These are phyloP conservation scores for Conger conger DNA, from an alignment of 2,113 vertebrate species.

Conservation along the genomic window DNA sequence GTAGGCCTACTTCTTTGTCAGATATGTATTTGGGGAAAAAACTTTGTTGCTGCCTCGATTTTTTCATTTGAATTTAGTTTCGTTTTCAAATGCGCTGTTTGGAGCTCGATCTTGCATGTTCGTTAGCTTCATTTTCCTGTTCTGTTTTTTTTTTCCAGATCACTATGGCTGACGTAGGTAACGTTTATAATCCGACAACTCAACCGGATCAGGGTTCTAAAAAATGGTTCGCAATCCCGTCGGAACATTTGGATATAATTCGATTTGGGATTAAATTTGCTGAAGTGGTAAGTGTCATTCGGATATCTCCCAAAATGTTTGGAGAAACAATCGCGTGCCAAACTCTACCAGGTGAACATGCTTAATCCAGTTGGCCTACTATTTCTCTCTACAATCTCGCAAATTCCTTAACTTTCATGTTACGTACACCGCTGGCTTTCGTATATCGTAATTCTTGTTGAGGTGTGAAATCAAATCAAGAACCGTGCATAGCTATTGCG, in stretches of 20 bases:
- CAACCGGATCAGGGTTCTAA: not conserved
- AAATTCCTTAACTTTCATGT: no score
- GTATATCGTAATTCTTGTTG: no score
- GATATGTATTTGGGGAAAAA: no score
- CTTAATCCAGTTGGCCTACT: not conserved
- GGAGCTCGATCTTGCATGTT: not conserved
- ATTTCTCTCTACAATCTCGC: not conserved
- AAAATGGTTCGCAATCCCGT: conserved; percentile 20
- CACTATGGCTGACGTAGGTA: not conserved
- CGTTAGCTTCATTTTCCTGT: no score
- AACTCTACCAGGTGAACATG: not conserved
- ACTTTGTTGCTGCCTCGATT: no score
- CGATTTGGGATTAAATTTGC: conserved; percentile 19
- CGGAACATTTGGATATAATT: conserved; percentile 12
- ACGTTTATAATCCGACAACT: conserved; percentile 26
- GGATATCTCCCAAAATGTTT: not conserved
- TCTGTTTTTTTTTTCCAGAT: not conserved
- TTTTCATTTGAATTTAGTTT: not conserved
- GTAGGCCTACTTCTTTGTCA: not conserved
- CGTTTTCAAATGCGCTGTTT: not conserved
- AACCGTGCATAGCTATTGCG: not conserved
- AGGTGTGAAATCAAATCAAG: not conserved
- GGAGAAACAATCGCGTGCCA: not conserved
- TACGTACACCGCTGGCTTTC: no score
- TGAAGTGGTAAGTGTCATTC: conserved; percentile 29